Conservation (phyloP, 2,797 vertebrate species). For the Pipistrellus kuhlii region DNA sequence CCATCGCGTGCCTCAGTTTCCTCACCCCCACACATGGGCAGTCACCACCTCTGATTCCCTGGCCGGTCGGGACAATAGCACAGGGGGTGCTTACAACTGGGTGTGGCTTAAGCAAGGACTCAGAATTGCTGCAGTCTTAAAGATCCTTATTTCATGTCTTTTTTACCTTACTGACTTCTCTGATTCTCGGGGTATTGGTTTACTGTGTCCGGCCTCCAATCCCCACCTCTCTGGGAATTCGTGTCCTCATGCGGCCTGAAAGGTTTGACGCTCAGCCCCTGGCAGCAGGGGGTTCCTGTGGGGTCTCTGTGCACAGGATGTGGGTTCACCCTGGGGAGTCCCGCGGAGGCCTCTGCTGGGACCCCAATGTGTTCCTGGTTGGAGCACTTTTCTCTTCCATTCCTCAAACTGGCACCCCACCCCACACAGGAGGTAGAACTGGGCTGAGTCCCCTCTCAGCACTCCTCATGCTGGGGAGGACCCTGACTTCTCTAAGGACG, state of each 20-base stretch:
- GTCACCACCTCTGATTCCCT: not conserved
- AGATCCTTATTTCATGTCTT: not conserved
- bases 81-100: not conserved
- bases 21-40: not conserved
- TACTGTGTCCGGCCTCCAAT: not conserved
- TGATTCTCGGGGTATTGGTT: not conserved
- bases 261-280: not conserved
- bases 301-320: not conserved
- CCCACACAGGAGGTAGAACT: not conserved
- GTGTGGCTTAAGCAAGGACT: not conserved
- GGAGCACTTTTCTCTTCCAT: not conserved
- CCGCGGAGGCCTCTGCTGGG: not conserved
- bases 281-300: not conserved
- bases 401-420: not conserved
- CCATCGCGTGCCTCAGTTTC: accelerated
- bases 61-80: not conserved
- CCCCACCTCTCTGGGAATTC: not conserved
- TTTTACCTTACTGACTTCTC: not conserved
- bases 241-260: not conserved
- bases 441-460: not conserved
- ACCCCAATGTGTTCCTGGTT: not conserved
- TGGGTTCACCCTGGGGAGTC: not conserved
- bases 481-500: not conserved
- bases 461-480: not conserved
- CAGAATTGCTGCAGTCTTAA: not conserved